A percentile compares a stretch with the other conserved stretches of the same genome.
These are phyloP conservation scores for Nebria brevicollis DNA, from an alignment of 2,888 invertebrate species.

Conservation along the genomic window DNA sequence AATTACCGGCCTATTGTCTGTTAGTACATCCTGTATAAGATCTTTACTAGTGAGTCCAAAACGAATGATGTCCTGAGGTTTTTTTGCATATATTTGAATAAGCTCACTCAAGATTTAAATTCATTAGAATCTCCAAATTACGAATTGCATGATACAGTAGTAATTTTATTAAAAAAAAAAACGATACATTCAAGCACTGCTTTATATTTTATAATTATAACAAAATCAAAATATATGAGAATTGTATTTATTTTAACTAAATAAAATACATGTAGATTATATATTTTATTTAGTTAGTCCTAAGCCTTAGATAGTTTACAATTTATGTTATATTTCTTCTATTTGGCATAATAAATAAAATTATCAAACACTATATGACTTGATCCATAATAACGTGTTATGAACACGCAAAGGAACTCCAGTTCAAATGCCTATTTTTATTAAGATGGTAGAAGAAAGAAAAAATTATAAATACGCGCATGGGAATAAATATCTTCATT, in stretches of 20 bases:
- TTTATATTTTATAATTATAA: too few species aligned
- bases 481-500: neutral
- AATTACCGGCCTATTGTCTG: neutral
- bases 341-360: neutral
- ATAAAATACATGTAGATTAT: too few species aligned
- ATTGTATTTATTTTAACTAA: too few species aligned
- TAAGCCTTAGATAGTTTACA: too few species aligned
- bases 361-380: neutral
- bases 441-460: neutral
- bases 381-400: neutral
- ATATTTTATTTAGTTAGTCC: too few species aligned
- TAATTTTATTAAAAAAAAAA: too few species aligned
- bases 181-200: too few species aligned
- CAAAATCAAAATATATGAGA: too few species aligned
- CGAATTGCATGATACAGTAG: too few species aligned
- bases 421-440: neutral
- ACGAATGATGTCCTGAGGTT: neutral
- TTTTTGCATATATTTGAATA: neutral
- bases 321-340: neutral
- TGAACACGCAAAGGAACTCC: neutral
- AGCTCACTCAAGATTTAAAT: neutral
- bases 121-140: neutral
- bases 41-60: neutral
- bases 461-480: neutral
- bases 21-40: neutral